These are phyloP conservation scores for Aphidius gifuensis DNA, from an alignment of 1,140 invertebrate genomes.

Conservation along the genomic window DNA sequence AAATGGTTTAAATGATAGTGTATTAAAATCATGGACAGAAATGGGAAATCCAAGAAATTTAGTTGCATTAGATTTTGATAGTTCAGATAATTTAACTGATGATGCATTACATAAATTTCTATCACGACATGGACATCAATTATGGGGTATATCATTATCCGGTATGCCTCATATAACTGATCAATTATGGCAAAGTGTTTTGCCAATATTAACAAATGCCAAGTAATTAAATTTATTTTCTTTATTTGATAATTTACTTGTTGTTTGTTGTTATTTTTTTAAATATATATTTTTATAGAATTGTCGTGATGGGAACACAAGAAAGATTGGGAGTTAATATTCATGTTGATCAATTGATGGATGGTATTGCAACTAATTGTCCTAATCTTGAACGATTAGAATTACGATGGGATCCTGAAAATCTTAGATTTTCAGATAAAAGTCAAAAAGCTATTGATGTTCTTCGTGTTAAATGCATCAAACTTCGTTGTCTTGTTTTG, in stretches of 20 bases:
- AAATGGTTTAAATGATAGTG: constrained; percentile 95
- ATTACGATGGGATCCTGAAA: constrained; percentile 96
- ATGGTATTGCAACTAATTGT: constrained; percentile 93
- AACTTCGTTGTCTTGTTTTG: constrained; percentile 77
- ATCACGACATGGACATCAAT: constrained; percentile 80
- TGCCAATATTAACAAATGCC: constrained; percentile 85
- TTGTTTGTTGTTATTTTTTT: not conserved
- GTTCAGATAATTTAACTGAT: constrained; percentile 93
- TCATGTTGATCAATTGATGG: constrained; percentile 95
- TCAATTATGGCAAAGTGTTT: constrained; percentile 90
- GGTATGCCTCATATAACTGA: constrained; percentile 98
- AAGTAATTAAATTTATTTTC: constrained; percentile 62
- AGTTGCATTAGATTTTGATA: constrained; percentile 87
- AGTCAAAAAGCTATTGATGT: constrained; percentile 96
- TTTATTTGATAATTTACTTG: not conserved
- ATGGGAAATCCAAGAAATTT: constrained; percentile 81
- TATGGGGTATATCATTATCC: constrained; percentile 82
- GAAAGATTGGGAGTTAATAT: constrained; percentile 95
- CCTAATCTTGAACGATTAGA: constrained; percentile 86
- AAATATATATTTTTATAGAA: constrained; percentile 60
- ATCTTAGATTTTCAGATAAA: constrained; percentile 97
- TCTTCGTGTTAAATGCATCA: constrained; percentile 82
- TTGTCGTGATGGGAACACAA: constrained; percentile 94
- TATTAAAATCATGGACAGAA: constrained; percentile 86
- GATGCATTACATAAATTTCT: constrained; percentile 90